phyloP scores from a whole-genome alignment of 2,888 invertebrate genomes.

The Catocala nupta region DNA sequence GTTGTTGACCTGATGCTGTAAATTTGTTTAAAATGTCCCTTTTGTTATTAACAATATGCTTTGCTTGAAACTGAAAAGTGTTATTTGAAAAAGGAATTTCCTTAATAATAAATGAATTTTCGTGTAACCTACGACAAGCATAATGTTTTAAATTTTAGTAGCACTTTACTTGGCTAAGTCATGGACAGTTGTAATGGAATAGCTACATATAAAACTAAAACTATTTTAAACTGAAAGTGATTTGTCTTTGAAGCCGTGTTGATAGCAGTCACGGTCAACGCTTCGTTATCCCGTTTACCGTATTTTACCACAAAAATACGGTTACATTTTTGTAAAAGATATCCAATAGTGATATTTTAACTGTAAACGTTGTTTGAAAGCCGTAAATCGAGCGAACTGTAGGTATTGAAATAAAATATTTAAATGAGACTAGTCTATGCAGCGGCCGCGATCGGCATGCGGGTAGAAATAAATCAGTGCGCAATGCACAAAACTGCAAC shows the following conservation, averaged over 20 bases:
- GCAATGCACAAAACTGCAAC: conserved; percentile 72
- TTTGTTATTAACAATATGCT: no score
- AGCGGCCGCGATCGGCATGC: conserved; percentile 55
- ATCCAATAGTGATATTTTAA: conserved; percentile 27
- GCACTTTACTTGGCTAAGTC: conserved; percentile 1
- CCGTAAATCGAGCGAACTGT: conserved; percentile 31
- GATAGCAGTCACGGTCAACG: conserved; percentile 28
- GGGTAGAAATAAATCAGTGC: conserved; percentile 75
- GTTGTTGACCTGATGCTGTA: conserved; percentile 17
- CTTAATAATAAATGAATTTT: not conserved
- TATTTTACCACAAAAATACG: conserved; percentile 25
- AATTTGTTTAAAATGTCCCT: conserved; percentile 25
- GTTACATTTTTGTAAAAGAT: conserved; percentile 22
- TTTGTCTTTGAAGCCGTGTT: conserved; percentile 20
- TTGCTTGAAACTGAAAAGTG: no score
- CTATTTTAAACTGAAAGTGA: conserved; percentile 15
- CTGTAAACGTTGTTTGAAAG: conserved; percentile 25
- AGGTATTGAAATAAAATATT: conserved; percentile 54
- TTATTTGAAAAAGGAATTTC: no score
- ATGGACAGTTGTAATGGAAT: conserved; percentile 12
- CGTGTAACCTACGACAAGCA: not conserved
- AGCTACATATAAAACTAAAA: conserved; percentile 14
- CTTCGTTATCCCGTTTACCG: conserved; percentile 18
- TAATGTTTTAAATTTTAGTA: conserved; percentile 4
- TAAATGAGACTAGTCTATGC: conserved; percentile 55